These are phyloP conservation scores for Sylvilagus floridanus DNA, from an alignment of 2,797 vertebrate genomes.

Conservation along the genomic window DNA sequence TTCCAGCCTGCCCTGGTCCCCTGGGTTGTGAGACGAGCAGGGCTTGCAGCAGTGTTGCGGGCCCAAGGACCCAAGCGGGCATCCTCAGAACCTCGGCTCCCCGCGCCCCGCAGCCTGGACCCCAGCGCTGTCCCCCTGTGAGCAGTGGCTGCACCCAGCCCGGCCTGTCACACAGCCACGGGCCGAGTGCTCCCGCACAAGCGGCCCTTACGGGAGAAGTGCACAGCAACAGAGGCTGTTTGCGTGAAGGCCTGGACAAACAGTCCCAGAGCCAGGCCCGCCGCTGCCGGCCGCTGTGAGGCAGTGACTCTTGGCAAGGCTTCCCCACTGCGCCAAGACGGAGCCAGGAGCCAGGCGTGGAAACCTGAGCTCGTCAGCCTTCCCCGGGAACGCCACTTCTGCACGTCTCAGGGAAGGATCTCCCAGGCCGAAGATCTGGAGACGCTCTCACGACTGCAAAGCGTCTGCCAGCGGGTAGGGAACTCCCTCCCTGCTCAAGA, in stretches of 20 bases:
- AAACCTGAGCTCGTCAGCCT: neutral
- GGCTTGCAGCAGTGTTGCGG: neutral
- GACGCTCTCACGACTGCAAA: neutral
- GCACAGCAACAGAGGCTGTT: neutral
- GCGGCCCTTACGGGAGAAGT: neutral
- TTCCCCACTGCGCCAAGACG: neutral
- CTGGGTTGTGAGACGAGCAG: neutral
- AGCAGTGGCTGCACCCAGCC: neutral
- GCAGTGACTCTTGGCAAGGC: neutral
- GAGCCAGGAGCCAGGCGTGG: neutral
- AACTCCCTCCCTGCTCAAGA: neutral
- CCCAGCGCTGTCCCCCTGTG: neutral
- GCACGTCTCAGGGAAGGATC: neutral
- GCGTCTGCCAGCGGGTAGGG: neutral
- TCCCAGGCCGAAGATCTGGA: neutral
- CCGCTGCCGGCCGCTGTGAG: too few relatives aligned
- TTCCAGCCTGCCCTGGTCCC: neutral
- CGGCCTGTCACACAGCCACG: neutral
- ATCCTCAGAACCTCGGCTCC: neutral
- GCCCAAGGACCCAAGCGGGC: neutral
- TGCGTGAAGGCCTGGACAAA: neutral
- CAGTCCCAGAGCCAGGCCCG: neutral
- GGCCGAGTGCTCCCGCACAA: neutral
- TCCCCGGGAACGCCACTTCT: neutral
- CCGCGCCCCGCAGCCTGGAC: neutral